These are phyloP conservation scores for Diadumene lineata DNA, from an alignment of 92 coral and sea anemone species.

Conservation along the genomic window DNA sequence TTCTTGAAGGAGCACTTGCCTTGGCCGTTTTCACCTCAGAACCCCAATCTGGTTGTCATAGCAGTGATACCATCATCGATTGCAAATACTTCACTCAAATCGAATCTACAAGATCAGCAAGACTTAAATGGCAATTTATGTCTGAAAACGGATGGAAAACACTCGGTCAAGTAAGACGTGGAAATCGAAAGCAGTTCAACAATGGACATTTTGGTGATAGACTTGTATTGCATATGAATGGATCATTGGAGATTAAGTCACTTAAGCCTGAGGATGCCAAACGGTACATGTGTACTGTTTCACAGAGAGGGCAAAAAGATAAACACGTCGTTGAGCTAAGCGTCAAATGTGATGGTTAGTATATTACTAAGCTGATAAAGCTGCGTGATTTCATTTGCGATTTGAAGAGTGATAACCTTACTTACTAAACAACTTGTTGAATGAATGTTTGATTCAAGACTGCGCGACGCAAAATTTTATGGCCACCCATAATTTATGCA, in stretches of 20 bases:
- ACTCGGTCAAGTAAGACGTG: background rate
- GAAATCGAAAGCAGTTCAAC: background rate
- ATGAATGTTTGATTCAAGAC: too few relatives aligned
- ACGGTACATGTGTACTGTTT: conserved; percentile 19
- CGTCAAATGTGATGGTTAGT: conserved; percentile 11
- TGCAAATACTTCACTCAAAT: conserved; percentile 1
- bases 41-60: conserved; percentile 19
- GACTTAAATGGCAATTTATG: background rate
- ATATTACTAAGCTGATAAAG: too few relatives aligned
- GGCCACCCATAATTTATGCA: too few relatives aligned
- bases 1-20: background rate
- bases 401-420: too few relatives aligned
- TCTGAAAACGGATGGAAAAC: background rate
- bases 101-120: background rate
- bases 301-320: background rate
- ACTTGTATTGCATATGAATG: conserved; percentile 13
- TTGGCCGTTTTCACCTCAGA: background rate
- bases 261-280: conserved; percentile 35
- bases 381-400: too few relatives aligned
- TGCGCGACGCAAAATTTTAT: too few relatives aligned
- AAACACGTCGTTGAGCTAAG: conserved; percentile 16
- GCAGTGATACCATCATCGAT: conserved; percentile 12
- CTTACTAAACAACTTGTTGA: too few relatives aligned
- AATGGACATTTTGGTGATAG: background rate
- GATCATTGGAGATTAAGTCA: conserved; percentile 22